Evolutionary conservation across 2,888 invertebrate genomes (phyloP).

Genomic region (Aspidapion aeneum): DNA sequence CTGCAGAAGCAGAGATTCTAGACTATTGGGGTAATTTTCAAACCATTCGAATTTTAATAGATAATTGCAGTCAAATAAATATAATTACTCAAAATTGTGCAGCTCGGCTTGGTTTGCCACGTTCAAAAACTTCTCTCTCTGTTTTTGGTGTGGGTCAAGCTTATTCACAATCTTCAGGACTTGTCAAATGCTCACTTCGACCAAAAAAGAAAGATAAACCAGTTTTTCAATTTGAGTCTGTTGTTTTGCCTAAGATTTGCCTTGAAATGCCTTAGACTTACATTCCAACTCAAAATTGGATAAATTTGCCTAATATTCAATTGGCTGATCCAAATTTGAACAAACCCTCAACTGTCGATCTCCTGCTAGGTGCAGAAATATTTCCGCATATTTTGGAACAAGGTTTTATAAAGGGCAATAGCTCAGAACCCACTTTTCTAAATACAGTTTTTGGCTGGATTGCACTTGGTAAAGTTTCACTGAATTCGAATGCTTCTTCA

Average conservation of each 20-base stretch:
- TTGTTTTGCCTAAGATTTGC: not conserved
- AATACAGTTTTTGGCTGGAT: not conserved
- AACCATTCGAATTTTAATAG: not conserved
- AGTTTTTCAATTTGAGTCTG: not conserved
- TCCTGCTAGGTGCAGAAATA: not conserved
- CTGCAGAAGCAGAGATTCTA: not conserved
- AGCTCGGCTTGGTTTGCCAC: not conserved
- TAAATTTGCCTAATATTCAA: not conserved
- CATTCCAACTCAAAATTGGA: not conserved
- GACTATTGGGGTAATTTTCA: not conserved
- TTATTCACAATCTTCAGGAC: not conserved
- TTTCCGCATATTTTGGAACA: not conserved
- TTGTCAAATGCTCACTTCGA: not conserved
- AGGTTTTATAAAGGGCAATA: not conserved
- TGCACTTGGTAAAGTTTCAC: not conserved
- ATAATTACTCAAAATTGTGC: not conserved
- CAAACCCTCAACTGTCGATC: not conserved
- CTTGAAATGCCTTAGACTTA: not conserved
- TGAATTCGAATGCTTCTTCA: not conserved
- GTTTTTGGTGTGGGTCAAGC: not conserved
- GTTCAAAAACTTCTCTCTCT: not conserved
- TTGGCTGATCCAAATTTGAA: not conserved
- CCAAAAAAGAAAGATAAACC: not conserved
- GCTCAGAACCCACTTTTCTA: not conserved
- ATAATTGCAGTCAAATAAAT: not conserved